These are phyloP conservation scores for Mastacembelus armatus DNA, from an alignment of 2,797 vertebrate species.

Conservation along the genomic window DNA sequence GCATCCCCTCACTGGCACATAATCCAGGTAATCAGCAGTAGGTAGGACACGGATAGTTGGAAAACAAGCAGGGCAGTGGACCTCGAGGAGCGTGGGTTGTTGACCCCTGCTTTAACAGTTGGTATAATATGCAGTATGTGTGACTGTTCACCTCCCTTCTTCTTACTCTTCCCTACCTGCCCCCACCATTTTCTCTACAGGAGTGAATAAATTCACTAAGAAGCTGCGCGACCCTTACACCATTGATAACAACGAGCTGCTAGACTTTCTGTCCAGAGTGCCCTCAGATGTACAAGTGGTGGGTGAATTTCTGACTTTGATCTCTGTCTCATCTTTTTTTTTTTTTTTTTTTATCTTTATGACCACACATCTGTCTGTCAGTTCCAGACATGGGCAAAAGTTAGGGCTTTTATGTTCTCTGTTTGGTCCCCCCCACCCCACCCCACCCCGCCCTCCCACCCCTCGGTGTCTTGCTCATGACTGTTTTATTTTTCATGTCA, in stretches of 20 bases:
- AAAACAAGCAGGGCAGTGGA: no score
- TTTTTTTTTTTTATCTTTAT: no score
- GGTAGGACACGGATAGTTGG: no score
- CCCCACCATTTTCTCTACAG: conserved; percentile 72
- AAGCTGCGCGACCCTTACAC: conserved; percentile 95
- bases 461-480: conserved; percentile 22
- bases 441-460: conserved; percentile 11
- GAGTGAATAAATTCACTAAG: conserved; percentile 99
- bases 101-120: no score
- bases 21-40: no score
- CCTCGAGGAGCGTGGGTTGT: no score
- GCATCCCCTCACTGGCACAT: no score
- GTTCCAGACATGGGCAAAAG: conserved; percentile 17
- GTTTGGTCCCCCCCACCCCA: conserved; percentile 21
- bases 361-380: conserved; percentile 28
- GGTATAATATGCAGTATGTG: neutral
- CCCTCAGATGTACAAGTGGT: conserved; percentile 98
- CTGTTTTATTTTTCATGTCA: conserved; percentile 23
- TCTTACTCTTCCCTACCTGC: neutral
- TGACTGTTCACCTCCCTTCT: conserved; percentile 5
- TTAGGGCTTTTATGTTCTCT: conserved; percentile 3
- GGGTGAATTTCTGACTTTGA: conserved; percentile 73
- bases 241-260: conserved; percentile 97
- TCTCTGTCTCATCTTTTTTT: conserved; percentile 38
- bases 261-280: conserved; percentile 97